Evolutionary conservation across 2,797 vertebrate species (phyloP).

Genomic region (Distichodus sexfasciatus): DNA sequence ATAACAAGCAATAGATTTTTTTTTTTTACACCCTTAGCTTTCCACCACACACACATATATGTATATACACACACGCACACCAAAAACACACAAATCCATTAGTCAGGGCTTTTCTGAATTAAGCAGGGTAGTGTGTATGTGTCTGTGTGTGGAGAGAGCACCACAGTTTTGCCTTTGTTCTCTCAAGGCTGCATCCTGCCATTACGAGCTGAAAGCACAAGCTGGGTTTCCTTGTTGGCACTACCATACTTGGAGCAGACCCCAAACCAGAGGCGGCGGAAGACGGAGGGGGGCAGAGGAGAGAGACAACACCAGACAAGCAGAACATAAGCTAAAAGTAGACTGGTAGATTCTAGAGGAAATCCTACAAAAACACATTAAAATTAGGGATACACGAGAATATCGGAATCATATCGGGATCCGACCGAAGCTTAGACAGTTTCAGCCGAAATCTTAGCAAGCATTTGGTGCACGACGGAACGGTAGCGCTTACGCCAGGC

Average conservation of each 20-base stretch:
- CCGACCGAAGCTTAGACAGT: too few relatives aligned
- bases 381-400: too few relatives aligned
- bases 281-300: background rate
- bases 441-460: too few relatives aligned
- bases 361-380: slow-evolving; percentile 6
- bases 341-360: background rate
- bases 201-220: slow-evolving; percentile 57
- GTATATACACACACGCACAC: slow-evolving; percentile 26
- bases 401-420: too few relatives aligned
- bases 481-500: too few relatives aligned
- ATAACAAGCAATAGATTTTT: slow-evolving; percentile 46
- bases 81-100: slow-evolving; percentile 46
- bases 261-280: slow-evolving; percentile 15
- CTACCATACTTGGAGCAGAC: slow-evolving; percentile 29
- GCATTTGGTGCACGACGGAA: too few relatives aligned
- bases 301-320: background rate
- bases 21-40: slow-evolving; percentile 42
- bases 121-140: slow-evolving; percentile 41
- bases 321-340: background rate
- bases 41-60: slow-evolving; percentile 19
- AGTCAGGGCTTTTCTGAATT: slow-evolving; percentile 52
- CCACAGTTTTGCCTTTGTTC: slow-evolving; percentile 65
- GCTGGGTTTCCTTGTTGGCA: slow-evolving; percentile 54
- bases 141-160: slow-evolving; percentile 41
- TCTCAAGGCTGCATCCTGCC: slow-evolving; percentile 65